Percentiles rank a stretch among this genome's conserved stretches.
These are phyloP conservation scores for Campoletis sonorensis DNA, from an alignment of 1,140 invertebrate species.

Conservation along the genomic window DNA sequence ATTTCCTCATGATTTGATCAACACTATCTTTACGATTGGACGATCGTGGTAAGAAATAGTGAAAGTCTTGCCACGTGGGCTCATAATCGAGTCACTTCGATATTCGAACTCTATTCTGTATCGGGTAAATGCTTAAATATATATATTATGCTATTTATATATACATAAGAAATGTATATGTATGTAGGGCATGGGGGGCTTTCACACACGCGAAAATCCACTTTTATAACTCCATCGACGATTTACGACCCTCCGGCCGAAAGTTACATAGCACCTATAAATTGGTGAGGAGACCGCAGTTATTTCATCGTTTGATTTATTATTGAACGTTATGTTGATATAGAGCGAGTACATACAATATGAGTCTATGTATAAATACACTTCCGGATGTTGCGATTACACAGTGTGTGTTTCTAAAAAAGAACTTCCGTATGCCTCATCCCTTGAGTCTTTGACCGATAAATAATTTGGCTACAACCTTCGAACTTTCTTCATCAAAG, in stretches of 20 bases:
- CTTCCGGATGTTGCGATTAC: too few species aligned
- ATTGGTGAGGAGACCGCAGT: slow-evolving; percentile 40
- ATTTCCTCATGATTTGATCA: too few species aligned
- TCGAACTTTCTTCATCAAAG: too few species aligned
- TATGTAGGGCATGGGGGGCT: background rate
- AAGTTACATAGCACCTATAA: slow-evolving; percentile 46
- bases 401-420: too few species aligned
- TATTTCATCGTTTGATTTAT: slow-evolving; percentile 51
- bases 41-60: too few species aligned
- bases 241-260: slow-evolving; percentile 47
- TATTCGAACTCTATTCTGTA: background rate
- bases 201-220: slow-evolving; percentile 36
- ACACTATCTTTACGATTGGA: too few species aligned
- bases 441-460: too few species aligned
- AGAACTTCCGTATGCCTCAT: too few species aligned
- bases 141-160: background rate
- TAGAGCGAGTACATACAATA: background rate
- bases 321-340: slow-evolving; percentile 1
- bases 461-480: too few species aligned
- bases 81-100: too few species aligned
- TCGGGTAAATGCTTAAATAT: background rate
- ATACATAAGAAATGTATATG: background rate
- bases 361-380: background rate
- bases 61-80: too few species aligned
- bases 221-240: slow-evolving; percentile 55